phyloP scores from a whole-genome alignment of 2,113 vertebrate genomes.

The Atrichornis clamosus region DNA sequence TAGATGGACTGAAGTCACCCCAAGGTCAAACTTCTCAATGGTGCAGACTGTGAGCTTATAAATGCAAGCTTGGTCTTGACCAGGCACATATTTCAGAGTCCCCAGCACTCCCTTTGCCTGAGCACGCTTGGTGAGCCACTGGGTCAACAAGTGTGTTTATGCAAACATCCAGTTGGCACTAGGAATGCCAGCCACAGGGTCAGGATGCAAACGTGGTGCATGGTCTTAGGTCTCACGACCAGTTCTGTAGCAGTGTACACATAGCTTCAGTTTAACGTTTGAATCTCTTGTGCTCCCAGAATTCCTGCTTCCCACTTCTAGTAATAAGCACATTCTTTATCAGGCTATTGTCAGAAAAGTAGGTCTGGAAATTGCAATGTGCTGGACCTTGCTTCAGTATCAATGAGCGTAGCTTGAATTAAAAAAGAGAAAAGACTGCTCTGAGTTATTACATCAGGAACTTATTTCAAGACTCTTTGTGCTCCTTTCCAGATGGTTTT shows the following conservation, averaged over 20 bases:
- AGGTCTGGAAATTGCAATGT: background rate
- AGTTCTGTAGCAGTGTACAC: background rate
- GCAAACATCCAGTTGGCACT: background rate
- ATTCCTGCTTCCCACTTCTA: background rate
- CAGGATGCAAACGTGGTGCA: background rate
- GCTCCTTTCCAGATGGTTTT: background rate
- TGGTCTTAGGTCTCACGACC: background rate
- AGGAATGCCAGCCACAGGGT: background rate
- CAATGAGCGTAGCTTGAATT: background rate
- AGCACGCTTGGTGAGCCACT: background rate
- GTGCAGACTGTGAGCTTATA: background rate
- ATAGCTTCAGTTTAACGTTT: background rate
- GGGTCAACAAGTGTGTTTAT: conserved; percentile 8
- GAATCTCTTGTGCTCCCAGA: background rate
- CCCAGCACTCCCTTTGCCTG: background rate
- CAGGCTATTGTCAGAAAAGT: background rate
- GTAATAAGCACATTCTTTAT: background rate
- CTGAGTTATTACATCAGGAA: background rate
- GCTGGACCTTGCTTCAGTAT: background rate
- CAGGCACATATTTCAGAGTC: background rate
- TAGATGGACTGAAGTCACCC: background rate
- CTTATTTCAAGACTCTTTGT: background rate
- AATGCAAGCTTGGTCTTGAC: conserved; percentile 18
- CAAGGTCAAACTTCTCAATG: background rate
- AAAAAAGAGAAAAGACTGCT: background rate